Conservation (phyloP, 2,888 invertebrate species). For the Ophion costatus region DNA sequence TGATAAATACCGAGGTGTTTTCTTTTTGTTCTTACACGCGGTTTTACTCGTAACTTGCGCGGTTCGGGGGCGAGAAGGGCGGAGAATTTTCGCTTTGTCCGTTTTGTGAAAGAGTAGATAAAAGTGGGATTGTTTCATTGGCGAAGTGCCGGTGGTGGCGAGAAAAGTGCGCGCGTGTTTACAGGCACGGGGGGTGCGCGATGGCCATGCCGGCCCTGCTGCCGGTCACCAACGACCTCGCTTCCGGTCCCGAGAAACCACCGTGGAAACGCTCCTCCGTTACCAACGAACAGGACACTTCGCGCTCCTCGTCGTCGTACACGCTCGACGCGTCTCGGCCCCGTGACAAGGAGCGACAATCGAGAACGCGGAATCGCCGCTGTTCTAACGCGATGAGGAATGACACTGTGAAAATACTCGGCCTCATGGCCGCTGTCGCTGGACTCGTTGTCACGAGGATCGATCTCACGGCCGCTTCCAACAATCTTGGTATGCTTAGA, state of each 20-base stretch:
- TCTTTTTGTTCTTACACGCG: neutral
- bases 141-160: neutral
- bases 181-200: constrained; percentile 74
- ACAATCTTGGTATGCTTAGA: constrained; percentile 53
- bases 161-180: constrained; percentile 58
- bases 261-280: constrained; percentile 13
- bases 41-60: too few species aligned
- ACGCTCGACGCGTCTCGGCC: neutral
- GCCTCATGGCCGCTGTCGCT: constrained; percentile 58
- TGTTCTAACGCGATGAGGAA: constrained; percentile 31
- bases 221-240: constrained; percentile 75
- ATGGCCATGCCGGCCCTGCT: constrained; percentile 80
- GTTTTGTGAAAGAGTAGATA: neutral
- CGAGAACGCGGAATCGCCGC: constrained; percentile 49
- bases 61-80: neutral
- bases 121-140: neutral
- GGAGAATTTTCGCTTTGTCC: neutral
- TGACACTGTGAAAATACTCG: constrained; percentile 34
- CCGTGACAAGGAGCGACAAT: constrained; percentile 24
- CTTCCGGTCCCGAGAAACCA: constrained; percentile 70
- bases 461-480: constrained; percentile 60
- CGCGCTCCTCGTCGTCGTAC: neutral
- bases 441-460: constrained; percentile 55
- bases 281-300: neutral
- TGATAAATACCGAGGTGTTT: neutral